Conservation (phyloP, 1,140 invertebrate species). For the Anagrus nilaparvatae region DNA sequence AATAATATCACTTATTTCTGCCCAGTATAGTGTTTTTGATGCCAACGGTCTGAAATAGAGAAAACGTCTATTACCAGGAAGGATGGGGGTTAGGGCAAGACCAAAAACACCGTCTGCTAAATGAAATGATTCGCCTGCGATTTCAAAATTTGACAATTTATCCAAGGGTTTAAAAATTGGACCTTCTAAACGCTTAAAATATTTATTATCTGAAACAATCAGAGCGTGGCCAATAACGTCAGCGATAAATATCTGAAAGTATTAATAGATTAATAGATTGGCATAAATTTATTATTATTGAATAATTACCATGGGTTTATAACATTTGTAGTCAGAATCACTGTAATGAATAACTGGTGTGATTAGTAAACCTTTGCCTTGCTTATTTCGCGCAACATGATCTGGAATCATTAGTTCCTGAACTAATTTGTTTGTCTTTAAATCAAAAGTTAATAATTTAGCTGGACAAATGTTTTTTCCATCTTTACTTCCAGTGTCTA, state of each 20-base stretch:
- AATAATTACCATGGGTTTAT: too few relatives aligned
- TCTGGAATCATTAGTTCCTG: conserved; percentile 30
- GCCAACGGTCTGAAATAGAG: conserved; percentile 35
- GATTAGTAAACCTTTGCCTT: conserved; percentile 16
- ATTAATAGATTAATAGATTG: too few relatives aligned
- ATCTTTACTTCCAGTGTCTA: conserved; percentile 40
- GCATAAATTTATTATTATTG: too few relatives aligned
- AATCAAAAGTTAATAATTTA: conserved; percentile 39
- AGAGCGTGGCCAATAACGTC: conserved; percentile 49
- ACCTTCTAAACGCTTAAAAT: conserved; percentile 20
- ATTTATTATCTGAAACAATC: conserved; percentile 41
- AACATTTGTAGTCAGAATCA: too few relatives aligned
- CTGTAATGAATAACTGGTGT: conserved; percentile 19
- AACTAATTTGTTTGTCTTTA: conserved; percentile 35
- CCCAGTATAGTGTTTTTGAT: conserved; percentile 26
- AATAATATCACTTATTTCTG: conserved; percentile 20
- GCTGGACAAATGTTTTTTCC: conserved; percentile 33
- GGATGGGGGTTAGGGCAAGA: conserved; percentile 27
- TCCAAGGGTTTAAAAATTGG: conserved; percentile 12
- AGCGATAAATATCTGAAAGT: conserved; percentile 45
- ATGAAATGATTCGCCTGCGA: conserved; percentile 41
- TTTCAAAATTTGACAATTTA: conserved; percentile 30
- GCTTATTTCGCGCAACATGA: conserved; percentile 16
- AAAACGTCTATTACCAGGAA: conserved; percentile 16
- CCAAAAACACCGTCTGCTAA: conserved; percentile 36